Evolutionary conservation across 2,888 invertebrate genomes (phyloP).

Genomic region (Tipula unca): DNA sequence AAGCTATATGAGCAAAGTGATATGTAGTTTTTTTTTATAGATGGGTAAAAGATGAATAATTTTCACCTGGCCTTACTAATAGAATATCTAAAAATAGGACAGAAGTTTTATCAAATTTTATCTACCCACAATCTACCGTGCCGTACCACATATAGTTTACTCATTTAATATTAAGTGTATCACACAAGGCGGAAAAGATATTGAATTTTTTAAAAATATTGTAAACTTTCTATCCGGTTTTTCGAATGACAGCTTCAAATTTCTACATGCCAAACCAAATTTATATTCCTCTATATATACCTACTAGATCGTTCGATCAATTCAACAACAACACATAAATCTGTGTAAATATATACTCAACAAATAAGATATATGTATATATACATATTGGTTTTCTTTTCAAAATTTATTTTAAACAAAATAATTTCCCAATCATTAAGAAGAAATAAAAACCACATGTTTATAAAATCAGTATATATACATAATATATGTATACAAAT

Average conservation of each 20-base stretch:
- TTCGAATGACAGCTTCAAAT: neutral
- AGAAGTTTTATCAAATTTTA: no score
- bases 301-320: neutral
- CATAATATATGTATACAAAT: neutral
- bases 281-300: neutral
- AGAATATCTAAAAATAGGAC: no score
- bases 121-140: no score
- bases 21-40: no score
- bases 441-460: neutral
- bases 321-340: neutral
- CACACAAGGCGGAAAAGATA: neutral
- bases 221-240: neutral
- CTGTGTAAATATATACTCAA: neutral
- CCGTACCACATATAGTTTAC: no score
- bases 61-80: no score
- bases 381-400: neutral
- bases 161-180: no score
- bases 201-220: neutral
- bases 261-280: neutral
- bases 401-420: neutral
- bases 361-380: neutral
- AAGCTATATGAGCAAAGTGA: no score
- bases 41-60: no score
- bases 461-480: neutral
- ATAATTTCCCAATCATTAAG: neutral